Base-by-base conservation (phyloP, 2,113 vertebrate species). In the Phylloscopus trochiloides region DNA sequence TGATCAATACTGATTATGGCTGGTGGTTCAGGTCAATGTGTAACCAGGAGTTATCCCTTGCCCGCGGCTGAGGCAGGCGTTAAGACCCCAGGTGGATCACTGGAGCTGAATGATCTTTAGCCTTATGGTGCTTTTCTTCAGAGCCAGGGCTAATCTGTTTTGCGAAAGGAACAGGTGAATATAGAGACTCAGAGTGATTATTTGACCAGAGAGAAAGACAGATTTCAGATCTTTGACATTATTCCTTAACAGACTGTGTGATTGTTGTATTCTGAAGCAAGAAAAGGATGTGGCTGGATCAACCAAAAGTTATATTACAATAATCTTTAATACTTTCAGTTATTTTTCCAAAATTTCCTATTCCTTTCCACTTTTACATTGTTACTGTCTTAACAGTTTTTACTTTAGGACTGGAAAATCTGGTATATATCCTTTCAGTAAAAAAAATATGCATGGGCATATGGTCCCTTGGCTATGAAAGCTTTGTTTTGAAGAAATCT, bases 21-120 rank as follows among this genome's bases (percentile, higher is more conserved):
- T 54, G 43, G 21, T 18, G 47, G 20, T 45, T 91, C 43, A 61
- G 58, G 24, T 7, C 29, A 58, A 2, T 66, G 38, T 76, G 38
- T 66, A 86, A 52, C 25, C 0, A 2, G 25, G n/a, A 85, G 14
- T 15, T 77, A 38, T 20, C 83, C 32, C 15, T 58, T 62, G 47
- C 16, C 18, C 0, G 0, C 55, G 36, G 31, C 29, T 65, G 40
- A 73, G 19, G 7, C 25, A 72, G 40, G 21, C 45, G 45, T 16
- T 28, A 21, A 61, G 14, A 34, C 32, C 54, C 31, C 36, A 50
- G 32, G 20, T 47, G 14, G 50, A 88, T 83, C 42, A 74, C 19
- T 13, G 20, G 85, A 62, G 14, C 21, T 70, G 74, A 70, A 22
- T 91, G 58, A 32, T 50, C 47, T 90, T 79, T 26, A 61, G 16